phyloP scores from a whole-genome alignment of 2,888 invertebrate species.

The Drosophila robusta region DNA sequence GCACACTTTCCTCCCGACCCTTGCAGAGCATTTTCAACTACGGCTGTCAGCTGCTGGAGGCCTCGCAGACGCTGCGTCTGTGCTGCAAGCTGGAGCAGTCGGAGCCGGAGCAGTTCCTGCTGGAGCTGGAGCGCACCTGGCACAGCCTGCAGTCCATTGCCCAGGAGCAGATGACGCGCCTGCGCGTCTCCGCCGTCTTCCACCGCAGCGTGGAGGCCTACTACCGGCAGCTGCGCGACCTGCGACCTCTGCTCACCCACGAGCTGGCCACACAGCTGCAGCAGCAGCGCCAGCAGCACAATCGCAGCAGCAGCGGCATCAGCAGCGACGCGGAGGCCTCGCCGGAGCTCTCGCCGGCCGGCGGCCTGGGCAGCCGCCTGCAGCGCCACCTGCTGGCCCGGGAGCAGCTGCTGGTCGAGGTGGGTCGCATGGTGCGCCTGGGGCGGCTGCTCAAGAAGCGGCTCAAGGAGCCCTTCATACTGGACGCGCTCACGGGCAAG shows the following conservation, averaged over 20 bases:
- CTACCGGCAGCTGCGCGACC: conserved; percentile 87
- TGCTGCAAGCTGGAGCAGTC: conserved; percentile 89
- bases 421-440: conserved; percentile 89
- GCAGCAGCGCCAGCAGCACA: conserved; percentile 71
- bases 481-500: conserved; percentile 83
- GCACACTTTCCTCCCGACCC: conserved; percentile 8
- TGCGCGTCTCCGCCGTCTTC: conserved; percentile 91
- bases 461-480: conserved; percentile 87
- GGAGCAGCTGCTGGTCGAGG: conserved; percentile 89
- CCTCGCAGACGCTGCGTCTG: conserved; percentile 89
- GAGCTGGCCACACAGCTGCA: conserved; percentile 65
- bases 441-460: conserved; percentile 89
- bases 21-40: conserved; percentile 92
- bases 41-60: conserved; percentile 91
- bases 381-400: conserved; percentile 87
- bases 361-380: conserved; percentile 77
- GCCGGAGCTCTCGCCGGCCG: conserved; percentile 48
- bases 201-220: conserved; percentile 89
- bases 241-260: conserved; percentile 87
- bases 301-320: conserved; percentile 68
- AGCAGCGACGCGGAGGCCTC: conserved; percentile 69
- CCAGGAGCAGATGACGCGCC: conserved; percentile 91
- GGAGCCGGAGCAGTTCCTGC: conserved; percentile 87
- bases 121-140: conserved; percentile 89
- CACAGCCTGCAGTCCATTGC: conserved; percentile 89